Conservation (phyloP, 2,113 vertebrate species). For the Xiphias gladius region DNA sequence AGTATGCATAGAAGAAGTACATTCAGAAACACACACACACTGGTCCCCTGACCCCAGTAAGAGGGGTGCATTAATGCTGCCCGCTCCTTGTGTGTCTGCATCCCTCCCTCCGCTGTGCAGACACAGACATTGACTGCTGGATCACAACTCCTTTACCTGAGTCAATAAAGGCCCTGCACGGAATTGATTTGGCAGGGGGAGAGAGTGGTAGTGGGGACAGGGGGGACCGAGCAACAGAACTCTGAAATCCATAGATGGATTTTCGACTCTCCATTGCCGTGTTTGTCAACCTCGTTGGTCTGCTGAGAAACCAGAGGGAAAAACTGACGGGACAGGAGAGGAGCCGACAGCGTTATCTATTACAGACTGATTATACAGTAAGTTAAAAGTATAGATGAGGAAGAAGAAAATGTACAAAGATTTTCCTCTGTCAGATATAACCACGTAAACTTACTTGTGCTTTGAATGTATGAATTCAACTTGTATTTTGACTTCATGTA, state of each 20-base stretch:
- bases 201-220: slow-evolving; percentile 53
- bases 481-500: slow-evolving; percentile 10
- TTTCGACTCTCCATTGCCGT: slow-evolving; percentile 53
- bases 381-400: slow-evolving; percentile 25
- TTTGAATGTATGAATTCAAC: background rate
- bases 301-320: slow-evolving; percentile 45
- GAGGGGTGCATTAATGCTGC: slow-evolving; percentile 54
- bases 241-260: slow-evolving; percentile 77
- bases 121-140: slow-evolving; percentile 79
- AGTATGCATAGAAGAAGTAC: slow-evolving; percentile 26
- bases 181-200: slow-evolving; percentile 76
- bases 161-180: slow-evolving; percentile 79
- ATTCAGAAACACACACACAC: slow-evolving; percentile 38
- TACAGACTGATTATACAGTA: slow-evolving; percentile 50
- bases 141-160: slow-evolving; percentile 78
- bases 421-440: background rate
- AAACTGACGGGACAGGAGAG: slow-evolving; percentile 41
- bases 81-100: slow-evolving; percentile 31
- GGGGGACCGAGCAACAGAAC: slow-evolving; percentile 54
- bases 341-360: slow-evolving; percentile 52
- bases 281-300: slow-evolving; percentile 62
- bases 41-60: slow-evolving; percentile 37
- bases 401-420: background rate
- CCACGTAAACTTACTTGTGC: background rate
- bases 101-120: slow-evolving; percentile 53